Percentiles rank a stretch among this genome's conserved stretches.
phyloP scores from a whole-genome alignment of 2,113 vertebrate genomes.

The Dunckerocampus dactyliophorus region DNA sequence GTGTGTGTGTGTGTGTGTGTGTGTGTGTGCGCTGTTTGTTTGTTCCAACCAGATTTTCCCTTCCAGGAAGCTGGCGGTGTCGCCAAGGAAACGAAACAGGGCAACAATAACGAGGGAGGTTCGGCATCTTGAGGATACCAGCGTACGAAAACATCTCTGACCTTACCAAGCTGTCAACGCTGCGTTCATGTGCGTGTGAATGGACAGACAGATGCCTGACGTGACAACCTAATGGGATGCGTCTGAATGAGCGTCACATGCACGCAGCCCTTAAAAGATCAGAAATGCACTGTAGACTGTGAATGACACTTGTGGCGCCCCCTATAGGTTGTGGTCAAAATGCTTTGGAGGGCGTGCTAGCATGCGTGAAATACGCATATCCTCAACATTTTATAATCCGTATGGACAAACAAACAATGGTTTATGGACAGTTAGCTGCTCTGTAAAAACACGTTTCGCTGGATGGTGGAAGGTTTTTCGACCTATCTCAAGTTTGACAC shows the following conservation, averaged over 20 bases:
- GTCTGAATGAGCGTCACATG: not conserved
- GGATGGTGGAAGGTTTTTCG: no score
- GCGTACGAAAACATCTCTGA: not conserved
- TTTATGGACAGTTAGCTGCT: no score
- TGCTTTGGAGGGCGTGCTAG: no score
- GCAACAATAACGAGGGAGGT: constrained; percentile 1
- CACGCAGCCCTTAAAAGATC: not conserved
- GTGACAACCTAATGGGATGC: not conserved
- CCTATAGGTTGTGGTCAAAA: no score
- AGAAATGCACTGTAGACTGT: not conserved
- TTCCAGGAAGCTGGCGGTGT: not conserved
- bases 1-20: not conserved
- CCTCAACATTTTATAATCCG: no score
- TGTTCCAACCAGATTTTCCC: not conserved
- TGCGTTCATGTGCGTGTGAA: not conserved
- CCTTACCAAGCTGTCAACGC: no score
- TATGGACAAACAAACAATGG: no score
- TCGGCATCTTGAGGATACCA: not conserved
- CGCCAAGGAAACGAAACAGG: constrained; percentile 4
- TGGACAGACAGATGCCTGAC: not conserved
- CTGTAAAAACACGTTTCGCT: no score
- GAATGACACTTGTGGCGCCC: no score
- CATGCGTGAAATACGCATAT: no score
- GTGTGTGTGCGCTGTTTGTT: not conserved
- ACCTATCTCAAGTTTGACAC: no score